phyloP scores from a whole-genome alignment of 2,888 invertebrate species.

The Coleophora flavipennella region DNA sequence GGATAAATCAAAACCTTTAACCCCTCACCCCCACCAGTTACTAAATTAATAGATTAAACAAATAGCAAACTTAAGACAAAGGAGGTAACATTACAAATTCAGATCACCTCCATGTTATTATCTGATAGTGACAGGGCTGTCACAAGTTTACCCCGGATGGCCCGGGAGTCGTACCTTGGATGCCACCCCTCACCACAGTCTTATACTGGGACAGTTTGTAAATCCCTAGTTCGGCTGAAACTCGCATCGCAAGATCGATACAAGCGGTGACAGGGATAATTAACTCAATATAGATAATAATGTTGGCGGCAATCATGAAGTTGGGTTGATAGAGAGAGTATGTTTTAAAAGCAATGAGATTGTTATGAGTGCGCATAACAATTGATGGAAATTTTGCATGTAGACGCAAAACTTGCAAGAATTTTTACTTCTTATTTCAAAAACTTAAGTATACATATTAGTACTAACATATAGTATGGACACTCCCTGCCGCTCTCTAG shows the following conservation, averaged over 20 bases:
- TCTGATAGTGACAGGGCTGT: slow-evolving; percentile 64
- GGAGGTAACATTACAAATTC: slow-evolving; percentile 33
- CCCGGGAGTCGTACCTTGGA: background rate
- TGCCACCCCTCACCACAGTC: slow-evolving; percentile 33
- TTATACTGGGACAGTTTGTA: slow-evolving; percentile 29
- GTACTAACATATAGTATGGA: no score
- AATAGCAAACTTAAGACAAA: no score
- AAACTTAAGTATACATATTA: no score
- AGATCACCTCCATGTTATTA: slow-evolving; percentile 49
- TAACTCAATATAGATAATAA: slow-evolving; percentile 29
- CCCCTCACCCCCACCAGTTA: no score
- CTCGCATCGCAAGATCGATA: slow-evolving; percentile 16
- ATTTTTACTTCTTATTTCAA: no score
- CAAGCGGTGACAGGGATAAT: slow-evolving; percentile 38
- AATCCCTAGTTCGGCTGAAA: slow-evolving; percentile 58
- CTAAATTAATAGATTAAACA: no score
- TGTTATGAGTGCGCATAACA: no score
- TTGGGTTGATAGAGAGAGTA: background rate
- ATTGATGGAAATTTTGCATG: no score
- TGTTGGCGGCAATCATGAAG: slow-evolving; percentile 9
- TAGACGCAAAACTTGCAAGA: no score
- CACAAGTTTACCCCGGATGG: slow-evolving; percentile 38
- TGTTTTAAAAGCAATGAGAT: no score
- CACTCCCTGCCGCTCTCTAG: no score
- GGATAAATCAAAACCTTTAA: no score